A percentile compares a stretch with the other conserved stretches of the same genome.
Evolutionary conservation across 2,888 invertebrate species (phyloP).

Genomic region (Rhyacophila evoluta): DNA sequence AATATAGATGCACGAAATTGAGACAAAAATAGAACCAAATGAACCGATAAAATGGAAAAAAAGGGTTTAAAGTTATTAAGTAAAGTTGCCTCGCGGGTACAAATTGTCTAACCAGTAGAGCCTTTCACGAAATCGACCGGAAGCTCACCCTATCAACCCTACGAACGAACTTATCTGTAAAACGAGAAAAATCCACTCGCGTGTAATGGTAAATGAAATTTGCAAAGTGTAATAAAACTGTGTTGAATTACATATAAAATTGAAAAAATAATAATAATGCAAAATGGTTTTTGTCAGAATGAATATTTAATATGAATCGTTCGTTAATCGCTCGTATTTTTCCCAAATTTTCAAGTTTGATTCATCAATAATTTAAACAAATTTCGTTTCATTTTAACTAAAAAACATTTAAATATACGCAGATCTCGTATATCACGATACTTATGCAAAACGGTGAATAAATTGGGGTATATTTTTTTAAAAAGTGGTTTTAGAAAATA

Average conservation of each 20-base stretch:
- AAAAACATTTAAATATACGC: no score
- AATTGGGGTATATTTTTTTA: no score
- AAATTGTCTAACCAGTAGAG: constrained; percentile 26
- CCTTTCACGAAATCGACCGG: constrained; percentile 31
- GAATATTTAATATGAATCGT: no score
- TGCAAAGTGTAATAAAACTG: not conserved
- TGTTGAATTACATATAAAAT: not conserved
- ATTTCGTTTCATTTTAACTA: no score
- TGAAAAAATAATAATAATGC: no score
- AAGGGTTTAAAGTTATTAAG: constrained; percentile 29
- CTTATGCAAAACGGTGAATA: no score
- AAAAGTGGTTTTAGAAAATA: no score
- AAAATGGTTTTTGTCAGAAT: no score
- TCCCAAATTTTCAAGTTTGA: no score
- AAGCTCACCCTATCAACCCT: constrained; percentile 27
- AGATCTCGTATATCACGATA: no score
- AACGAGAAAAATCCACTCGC: not conserved
- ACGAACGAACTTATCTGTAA: constrained; percentile 6
- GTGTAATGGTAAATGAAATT: constrained; percentile 2
- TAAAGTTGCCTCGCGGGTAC: constrained; percentile 5
- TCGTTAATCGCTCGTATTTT: no score
- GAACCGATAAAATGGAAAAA: not conserved
- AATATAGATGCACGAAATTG: not conserved
- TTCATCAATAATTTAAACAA: no score
- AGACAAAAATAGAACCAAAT: constrained; percentile 8